Evolutionary conservation across 2,797 vertebrate species (phyloP).

Genomic region (Cephalopachus bancanus): DNA sequence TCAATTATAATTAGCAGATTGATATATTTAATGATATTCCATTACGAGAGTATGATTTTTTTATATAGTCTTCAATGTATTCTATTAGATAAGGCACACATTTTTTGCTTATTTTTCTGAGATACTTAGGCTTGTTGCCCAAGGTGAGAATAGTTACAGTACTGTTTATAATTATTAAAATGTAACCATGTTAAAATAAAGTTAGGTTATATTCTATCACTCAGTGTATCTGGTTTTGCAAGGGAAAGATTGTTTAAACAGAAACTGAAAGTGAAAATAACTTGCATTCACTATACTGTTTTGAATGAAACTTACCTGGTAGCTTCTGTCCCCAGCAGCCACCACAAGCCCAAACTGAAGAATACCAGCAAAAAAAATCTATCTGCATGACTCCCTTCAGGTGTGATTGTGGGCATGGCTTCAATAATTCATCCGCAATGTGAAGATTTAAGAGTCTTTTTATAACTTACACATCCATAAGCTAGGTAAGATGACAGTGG

Average conservation of each 20-base stretch:
- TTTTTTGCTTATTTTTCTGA: not conserved
- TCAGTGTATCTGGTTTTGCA: not conserved
- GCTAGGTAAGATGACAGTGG: not conserved
- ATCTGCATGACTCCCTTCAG: not conserved
- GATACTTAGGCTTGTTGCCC: not conserved
- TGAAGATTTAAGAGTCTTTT: not conserved
- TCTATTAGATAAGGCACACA: not conserved
- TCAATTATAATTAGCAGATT: not conserved
- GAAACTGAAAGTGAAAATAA: not conserved
- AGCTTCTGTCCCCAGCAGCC: not conserved
- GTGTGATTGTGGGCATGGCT: not conserved
- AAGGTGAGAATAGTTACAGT: slow-evolving; percentile 37
- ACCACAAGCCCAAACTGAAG: not conserved
- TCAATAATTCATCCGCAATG: not conserved
- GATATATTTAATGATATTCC: not conserved
- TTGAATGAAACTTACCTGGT: not conserved
- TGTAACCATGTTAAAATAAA: slow-evolving; percentile 60
- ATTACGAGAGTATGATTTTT: not conserved
- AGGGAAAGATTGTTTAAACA: not conserved
- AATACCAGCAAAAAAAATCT: not conserved
- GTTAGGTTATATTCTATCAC: not conserved
- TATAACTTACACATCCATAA: not conserved
- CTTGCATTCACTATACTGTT: not conserved
- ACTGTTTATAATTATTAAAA: slow-evolving; percentile 71
- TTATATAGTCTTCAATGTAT: not conserved